Base-by-base conservation (phyloP, 2,797 vertebrate species). In the Neosalanx taihuensis region DNA sequence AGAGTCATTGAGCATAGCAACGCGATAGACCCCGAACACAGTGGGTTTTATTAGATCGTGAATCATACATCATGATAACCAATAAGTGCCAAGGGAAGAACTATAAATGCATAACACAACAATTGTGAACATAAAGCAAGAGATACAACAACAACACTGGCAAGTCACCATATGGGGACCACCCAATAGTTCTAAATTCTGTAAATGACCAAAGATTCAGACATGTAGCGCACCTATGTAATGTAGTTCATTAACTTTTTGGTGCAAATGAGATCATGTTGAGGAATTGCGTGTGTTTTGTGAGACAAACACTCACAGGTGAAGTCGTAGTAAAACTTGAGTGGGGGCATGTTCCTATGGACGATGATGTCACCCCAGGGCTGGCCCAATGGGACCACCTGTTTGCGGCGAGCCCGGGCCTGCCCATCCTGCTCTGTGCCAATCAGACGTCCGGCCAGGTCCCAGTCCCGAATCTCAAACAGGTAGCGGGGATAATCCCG, bases 321-420 rank as follows among this genome's bases (percentile, higher is more conserved):
- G 72, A 99, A 96, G 74, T 99, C 95, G 0, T 98, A 97, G 90
- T 96, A 99, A 90, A 98, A 99, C 77, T 99, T 99, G 62, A 99
- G 91, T 0, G 97, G 96, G 0, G 95, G 97, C 93, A 99, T 95
- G 85, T 99, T 99, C 79, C 98, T 94, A 77, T 96, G 94, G 63
- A 98, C 93, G 0, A 87, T 91, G 12, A 95, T 92, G 0, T 96
- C 93, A 1, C 97, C 97, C 97, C 97, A 99, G 0, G 95, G 98
- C 64, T 88, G 85, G 12, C 96, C 96, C 23, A 99, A 92, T 1
- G 88, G 91, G 30, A 99, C 86, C 3, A 91, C 75, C 60, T 96
- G 93, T 79, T 89, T 93, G 72, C 96, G 94, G 46, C 92, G 93
- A 73, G 95, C 96, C 61, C 94, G 94, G 15, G 92, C 74, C 81